A percentile compares a stretch with the other conserved stretches of the same genome.
These are phyloP conservation scores for Trichopria drosophilae DNA, from an alignment of 2,888 invertebrate genomes.

Conservation along the genomic window DNA sequence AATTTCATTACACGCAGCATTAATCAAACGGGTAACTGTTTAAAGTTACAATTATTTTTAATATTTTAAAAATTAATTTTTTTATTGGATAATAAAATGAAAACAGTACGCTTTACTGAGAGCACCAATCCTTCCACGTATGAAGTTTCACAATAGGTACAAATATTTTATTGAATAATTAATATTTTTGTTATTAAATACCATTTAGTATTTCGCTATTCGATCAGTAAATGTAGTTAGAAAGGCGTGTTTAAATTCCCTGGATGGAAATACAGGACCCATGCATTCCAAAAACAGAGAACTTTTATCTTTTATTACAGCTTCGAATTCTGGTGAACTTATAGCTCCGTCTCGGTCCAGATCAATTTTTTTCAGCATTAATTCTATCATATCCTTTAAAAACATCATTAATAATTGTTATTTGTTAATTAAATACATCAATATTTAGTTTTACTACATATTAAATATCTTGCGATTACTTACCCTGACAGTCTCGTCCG, in stretches of 20 bases:
- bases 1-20: no score
- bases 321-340: conserved; percentile 60
- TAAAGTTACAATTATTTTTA: no score
- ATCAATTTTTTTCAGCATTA: conserved; percentile 64
- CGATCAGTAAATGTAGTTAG: conserved; percentile 48
- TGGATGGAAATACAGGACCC: conserved; percentile 53
- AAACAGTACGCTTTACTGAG: no score
- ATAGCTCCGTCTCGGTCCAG: conserved; percentile 64
- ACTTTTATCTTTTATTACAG: conserved; percentile 57
- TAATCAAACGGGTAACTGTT: no score
- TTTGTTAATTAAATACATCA: background rate
- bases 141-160: no score
- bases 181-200: no score
- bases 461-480: conserved; percentile 10
- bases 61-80: no score
- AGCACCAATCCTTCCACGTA: no score
- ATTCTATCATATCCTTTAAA: conserved; percentile 63
- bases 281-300: conserved; percentile 48
- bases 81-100: no score
- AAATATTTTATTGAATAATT: no score
- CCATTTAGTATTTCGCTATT: no score
- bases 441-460: background rate
- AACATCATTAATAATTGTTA: background rate
- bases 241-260: conserved; percentile 47
- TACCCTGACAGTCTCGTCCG: conserved; percentile 64